Base-by-base conservation (phyloP, 2,888 invertebrate species). In the Stomorhina lunata region DNA sequence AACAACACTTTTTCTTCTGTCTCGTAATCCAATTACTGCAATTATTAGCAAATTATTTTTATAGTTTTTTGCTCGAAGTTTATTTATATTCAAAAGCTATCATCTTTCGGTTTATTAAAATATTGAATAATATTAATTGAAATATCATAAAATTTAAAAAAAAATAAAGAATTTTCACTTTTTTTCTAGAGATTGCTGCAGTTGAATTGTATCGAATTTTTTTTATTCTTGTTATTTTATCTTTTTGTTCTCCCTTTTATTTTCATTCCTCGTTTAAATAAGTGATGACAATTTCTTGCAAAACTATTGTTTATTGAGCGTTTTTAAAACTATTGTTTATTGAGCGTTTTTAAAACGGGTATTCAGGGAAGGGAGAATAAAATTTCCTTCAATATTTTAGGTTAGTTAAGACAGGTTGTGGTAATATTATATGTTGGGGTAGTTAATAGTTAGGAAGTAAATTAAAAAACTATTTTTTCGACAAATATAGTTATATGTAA, bases 21-120 rank as follows among this genome's bases (percentile, higher is more conserved):
- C 12, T 25, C 43, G 34, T 68, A 77, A 59, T 77, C 40, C 59
- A 68, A 77, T 68, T 53, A 61, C 32, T n/a, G n/a, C n/a, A n/a
- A n/a, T n/a, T 25, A 34, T 45, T 22, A 37, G 6, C 29, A 15
- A 7, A 29, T 10, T 10, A 1, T 4, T 32, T 9, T 17, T 43
- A 0, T 2, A 1, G 22, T 43, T 29, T n/a, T 12, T 48, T 20
- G n/a, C 1, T 1, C 6, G 4, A 34, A 17, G 2, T 29, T 61
- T 20, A 57, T 37, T 27, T 9, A n/a, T 1, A 25, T 22, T 4
- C 4, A 15, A 53, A n/a, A 20, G 7, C 0, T 1, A 10, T 25
- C 75, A 66, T 65, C 12, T 9, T 66, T 20, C 10, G 45, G 22
- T 32, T 22, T 15, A 22, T 50, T 2, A 34, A 15, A 59, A 25